Base-by-base conservation (phyloP, 1,140 invertebrate genomes). In the Pogonognathellus flavescens region DNA sequence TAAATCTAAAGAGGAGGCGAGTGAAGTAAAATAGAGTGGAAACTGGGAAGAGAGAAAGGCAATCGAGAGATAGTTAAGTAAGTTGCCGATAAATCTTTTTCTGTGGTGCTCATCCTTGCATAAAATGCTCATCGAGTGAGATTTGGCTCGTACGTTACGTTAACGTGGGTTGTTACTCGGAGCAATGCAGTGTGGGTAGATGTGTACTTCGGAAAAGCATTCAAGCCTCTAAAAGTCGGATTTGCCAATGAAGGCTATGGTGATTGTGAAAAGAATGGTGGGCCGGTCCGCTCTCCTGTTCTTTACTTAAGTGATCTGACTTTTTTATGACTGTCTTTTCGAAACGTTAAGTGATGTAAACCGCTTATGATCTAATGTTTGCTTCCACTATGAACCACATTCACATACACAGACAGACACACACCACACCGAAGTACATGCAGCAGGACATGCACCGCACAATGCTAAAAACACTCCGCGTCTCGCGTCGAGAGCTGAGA, bases 31-130 rank as follows among this genome's bases (percentile, higher is more conserved):
- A 60, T 55, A 76, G 70, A 76, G 70, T 76, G 70, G 70, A 76
- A 76, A 76, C 70, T 76, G 14, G 31, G 49, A 76, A 76, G 70
- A 70, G 70, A 53, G 55, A 72, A 80, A 80, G 72, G 60, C 60
- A 82, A 82, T 85, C 76, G 84, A 85, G 84, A 81, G 57, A 82
- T 85, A 80, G 84, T 85, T 85, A 85, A 85, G 84, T 57, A 85
- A 70, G 59, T 53, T 85, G 25, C 55, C 66, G 60, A 85, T 85
- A 85, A 85, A 85, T 85, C 84, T 85, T 66, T 76, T 76, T 55
- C 84, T 70, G 80, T 57, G 53, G 50, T 81, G 25, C 76, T 82
- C 59, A 62, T 70, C 80, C 80, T 53, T 82, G 84, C 84, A 85
- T 85, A 85, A 85, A 85, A 85, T 62, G 50, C 76, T 82, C 84